phyloP scores from a whole-genome alignment of 2,113 vertebrate genomes.

The Microcebus jonahi region DNA sequence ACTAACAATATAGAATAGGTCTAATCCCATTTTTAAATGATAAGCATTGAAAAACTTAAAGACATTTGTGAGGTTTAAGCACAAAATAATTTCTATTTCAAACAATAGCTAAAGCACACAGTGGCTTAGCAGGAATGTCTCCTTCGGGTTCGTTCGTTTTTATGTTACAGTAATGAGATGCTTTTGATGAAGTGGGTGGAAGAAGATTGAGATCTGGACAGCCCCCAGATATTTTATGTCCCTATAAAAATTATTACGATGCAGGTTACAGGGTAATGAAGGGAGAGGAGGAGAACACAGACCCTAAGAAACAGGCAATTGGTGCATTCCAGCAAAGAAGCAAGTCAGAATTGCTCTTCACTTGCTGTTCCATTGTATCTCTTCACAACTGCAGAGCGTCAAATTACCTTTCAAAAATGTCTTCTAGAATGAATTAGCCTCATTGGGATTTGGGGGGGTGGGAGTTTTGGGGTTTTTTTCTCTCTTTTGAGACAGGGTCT shows the following conservation, averaged over 20 bases:
- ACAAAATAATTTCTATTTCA: background rate
- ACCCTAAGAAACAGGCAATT: background rate
- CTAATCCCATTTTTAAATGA: background rate
- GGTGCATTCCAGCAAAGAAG: background rate
- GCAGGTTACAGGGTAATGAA: background rate
- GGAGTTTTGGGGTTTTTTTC: no score
- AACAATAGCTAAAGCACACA: background rate
- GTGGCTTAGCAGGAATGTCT: background rate
- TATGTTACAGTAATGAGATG: background rate
- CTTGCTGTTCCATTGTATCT: background rate
- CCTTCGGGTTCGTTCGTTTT: background rate
- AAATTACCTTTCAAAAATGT: background rate
- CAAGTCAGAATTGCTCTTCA: background rate
- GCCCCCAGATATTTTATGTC: background rate
- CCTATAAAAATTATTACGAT: background rate
- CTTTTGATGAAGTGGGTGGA: background rate
- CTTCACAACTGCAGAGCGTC: background rate
- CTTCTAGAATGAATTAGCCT: background rate
- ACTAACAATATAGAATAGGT: background rate
- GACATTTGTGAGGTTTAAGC: background rate
- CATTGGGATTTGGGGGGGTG: background rate
- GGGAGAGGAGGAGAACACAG: background rate
- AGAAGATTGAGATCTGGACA: background rate
- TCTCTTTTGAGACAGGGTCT: no score
- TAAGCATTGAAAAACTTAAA: background rate